Base-by-base conservation (phyloP, 23 tunicate species). In the Trididemnum miniatum region DNA sequence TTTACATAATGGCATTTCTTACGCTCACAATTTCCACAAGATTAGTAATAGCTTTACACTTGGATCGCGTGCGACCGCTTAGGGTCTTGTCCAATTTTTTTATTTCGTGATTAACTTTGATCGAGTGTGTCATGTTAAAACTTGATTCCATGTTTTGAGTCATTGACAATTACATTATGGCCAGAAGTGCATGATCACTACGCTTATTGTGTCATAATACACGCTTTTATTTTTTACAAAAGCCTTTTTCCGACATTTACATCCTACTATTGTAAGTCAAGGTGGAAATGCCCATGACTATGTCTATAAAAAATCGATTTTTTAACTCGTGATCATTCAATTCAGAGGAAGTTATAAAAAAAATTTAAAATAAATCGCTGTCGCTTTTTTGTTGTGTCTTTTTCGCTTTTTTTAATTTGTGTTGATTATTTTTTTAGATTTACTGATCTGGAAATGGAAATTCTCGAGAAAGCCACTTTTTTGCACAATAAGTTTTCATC, bases 381-480 rank as follows among this genome's bases (percentile, higher is more conserved):
- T n/a, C n/a, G n/a, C n/a, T n/a, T n/a, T n/a, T n/a, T n/a, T n/a
- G n/a, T n/a, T n/a, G n/a, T n/a, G n/a, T n/a, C n/a, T n/a, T n/a
- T n/a, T n/a, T n/a, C n/a, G n/a, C n/a, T n/a, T n/a, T n/a, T n/a
- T n/a, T n/a, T n/a, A n/a, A n/a, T n/a, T n/a, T n/a, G n/a, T 30
- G 29, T 71, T 74, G 22, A 31, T 23, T 44, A 9, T 9, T 35
- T 62, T 72, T 66, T 26, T 78, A 88, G 94, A 78, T 83, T 88
- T 39, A 67, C 89, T 34, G 98, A 88, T 60, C 44, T 75, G 1
- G 98, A 93, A 36, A 88, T 93, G 94, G 94, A 93, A 80, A 90
- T 93, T 24, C 66, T 93, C n/a, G 89, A 93, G 71, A 63, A 83
- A 29, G 85, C 84, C 67, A 84, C 90, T 24, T 81, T 69, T 37